Conservation (phyloP, 2,888 invertebrate genomes). For the Fabriciana adippe region DNA sequence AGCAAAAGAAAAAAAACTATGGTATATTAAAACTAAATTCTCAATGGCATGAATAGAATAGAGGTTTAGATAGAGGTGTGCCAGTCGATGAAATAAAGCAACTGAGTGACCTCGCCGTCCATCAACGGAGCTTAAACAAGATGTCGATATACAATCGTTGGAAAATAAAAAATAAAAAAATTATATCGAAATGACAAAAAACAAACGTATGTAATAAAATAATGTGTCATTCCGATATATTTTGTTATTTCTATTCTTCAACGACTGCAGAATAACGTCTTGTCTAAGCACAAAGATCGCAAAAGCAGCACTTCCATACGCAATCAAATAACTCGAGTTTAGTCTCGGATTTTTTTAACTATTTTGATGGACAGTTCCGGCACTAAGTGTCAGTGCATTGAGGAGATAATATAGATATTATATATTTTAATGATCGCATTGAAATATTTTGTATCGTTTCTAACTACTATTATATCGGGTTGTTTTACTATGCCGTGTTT, state of each 20-base stretch:
- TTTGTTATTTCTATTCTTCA: background rate
- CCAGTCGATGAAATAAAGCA: slow-evolving; percentile 67
- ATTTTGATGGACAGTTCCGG: slow-evolving; percentile 55
- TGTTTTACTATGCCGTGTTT: slow-evolving; percentile 31
- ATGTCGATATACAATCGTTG: too few species aligned
- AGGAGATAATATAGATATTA: slow-evolving; percentile 47
- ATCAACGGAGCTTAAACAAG: slow-evolving; percentile 42
- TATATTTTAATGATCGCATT: slow-evolving; percentile 26
- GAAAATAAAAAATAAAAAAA: too few species aligned
- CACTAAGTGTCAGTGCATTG: slow-evolving; percentile 55
- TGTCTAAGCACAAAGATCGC: slow-evolving; percentile 2
- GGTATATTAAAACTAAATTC: slow-evolving; percentile 62
- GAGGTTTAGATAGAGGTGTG: slow-evolving; percentile 66
- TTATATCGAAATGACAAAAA: too few species aligned
- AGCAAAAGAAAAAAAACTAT: slow-evolving; percentile 62
- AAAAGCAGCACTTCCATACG: slow-evolving; percentile 10
- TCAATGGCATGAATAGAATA: slow-evolving; percentile 62
- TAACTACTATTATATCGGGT: slow-evolving; percentile 21
- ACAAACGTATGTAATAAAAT: too few species aligned
- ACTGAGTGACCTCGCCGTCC: slow-evolving; percentile 55
- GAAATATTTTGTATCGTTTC: slow-evolving; percentile 3
- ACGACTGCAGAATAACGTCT: too few species aligned
- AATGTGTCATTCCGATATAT: too few species aligned
- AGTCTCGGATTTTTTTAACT: background rate
- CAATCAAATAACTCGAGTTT: slow-evolving; percentile 7